Percentiles rank a stretch among this genome's conserved stretches.
Evolutionary conservation across 2,113 vertebrate species (phyloP).

Genomic region (Aspidoscelis tigris): DNA sequence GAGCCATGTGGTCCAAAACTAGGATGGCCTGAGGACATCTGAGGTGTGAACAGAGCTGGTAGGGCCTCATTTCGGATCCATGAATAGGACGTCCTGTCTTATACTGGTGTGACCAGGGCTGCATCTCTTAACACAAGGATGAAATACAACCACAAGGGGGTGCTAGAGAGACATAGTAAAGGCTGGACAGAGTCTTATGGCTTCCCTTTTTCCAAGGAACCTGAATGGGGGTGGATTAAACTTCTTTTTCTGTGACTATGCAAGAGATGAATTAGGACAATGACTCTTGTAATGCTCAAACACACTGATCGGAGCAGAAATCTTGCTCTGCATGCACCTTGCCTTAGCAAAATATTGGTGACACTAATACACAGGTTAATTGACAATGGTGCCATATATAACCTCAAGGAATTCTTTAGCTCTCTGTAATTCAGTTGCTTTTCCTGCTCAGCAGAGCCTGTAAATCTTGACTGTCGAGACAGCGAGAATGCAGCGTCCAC

Average conservation of each 20-base stretch:
- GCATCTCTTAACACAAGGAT: not conserved
- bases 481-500: not conserved
- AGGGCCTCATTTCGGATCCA: no score
- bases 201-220: not conserved
- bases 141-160: conserved; percentile 39
- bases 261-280: accelerated
- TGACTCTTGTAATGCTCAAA: not conserved
- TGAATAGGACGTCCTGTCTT: no score
- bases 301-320: not conserved
- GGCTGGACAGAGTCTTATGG: not conserved
- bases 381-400: not conserved
- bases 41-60: no score
- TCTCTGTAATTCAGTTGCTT: conserved; percentile 46
- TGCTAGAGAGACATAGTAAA: not conserved
- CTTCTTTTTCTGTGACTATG: not conserved
- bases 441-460: conserved; percentile 19
- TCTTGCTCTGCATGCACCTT: not conserved
- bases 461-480: not conserved
- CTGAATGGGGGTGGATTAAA: no score
- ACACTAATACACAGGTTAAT: not conserved
- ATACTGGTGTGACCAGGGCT: no score
- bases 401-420: not conserved
- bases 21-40: no score
- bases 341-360: not conserved
- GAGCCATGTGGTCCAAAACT: no score